These are phyloP conservation scores for Lithobates sylvaticus DNA, from an alignment of 2,797 vertebrate species.

Conservation along the genomic window DNA sequence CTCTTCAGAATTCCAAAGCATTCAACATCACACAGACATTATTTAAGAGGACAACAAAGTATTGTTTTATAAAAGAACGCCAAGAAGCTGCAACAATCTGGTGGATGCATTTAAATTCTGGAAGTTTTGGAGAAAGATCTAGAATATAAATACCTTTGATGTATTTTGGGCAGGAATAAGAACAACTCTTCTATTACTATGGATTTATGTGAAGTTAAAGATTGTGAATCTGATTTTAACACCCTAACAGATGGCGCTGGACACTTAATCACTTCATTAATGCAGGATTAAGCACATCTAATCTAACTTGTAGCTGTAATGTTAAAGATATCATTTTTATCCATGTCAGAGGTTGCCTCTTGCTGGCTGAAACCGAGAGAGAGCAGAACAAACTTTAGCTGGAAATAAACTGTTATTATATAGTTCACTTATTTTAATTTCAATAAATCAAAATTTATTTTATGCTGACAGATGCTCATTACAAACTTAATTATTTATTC, in stretches of 20 bases:
- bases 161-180: neutral
- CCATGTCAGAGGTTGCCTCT: conserved; percentile 31
- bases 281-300: conserved; percentile 49
- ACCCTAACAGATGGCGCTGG: conserved; percentile 50
- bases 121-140: neutral
- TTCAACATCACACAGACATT: neutral
- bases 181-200: conserved; percentile 34
- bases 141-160: conserved; percentile 19
- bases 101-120: neutral
- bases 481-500: neutral
- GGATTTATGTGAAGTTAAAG: conserved; percentile 46
- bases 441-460: neutral
- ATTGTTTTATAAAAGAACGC: neutral
- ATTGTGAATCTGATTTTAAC: conserved; percentile 42
- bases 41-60: neutral
- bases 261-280: conserved; percentile 58
- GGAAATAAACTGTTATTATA: neutral
- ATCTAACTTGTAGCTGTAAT: conserved; percentile 45
- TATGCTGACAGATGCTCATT: neutral
- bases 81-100: neutral
- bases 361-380: conserved; percentile 13
- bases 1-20: neutral
- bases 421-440: too few species aligned
- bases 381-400: neutral
- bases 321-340: conserved; percentile 52